phyloP scores from a whole-genome alignment of 92 coral and sea anemone genomes.

The Diadumene lineata region DNA sequence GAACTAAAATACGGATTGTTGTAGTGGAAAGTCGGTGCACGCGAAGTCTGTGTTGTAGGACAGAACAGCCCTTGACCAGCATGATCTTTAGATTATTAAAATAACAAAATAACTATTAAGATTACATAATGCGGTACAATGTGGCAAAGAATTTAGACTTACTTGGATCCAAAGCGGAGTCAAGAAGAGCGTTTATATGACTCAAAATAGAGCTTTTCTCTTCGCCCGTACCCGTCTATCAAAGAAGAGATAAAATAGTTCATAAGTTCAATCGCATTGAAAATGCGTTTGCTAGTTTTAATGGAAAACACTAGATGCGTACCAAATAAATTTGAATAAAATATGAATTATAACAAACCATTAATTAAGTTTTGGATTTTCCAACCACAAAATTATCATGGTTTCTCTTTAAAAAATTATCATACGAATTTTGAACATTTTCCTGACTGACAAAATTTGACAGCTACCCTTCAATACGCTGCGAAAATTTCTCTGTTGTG shows the following conservation, averaged over 20 bases:
- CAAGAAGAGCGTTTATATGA: slow-evolving; percentile 81
- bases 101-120: not conserved
- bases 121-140: not conserved
- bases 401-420: not conserved
- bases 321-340: slow-evolving; percentile 19
- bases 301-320: slow-evolving; percentile 8
- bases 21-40: slow-evolving; percentile 33
- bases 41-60: slow-evolving; percentile 55
- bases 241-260: slow-evolving; percentile 12
- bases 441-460: slow-evolving; percentile 2
- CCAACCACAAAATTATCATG: slow-evolving; percentile 19
- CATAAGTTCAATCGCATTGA: not conserved
- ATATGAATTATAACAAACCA: slow-evolving; percentile 16
- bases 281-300: not conserved
- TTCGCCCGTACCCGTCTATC: slow-evolving; percentile 35
- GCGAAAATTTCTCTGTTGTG: slow-evolving; percentile 1
- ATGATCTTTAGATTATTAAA: slow-evolving; percentile 46
- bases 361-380: slow-evolving; percentile 7
- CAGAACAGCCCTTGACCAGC: slow-evolving; percentile 75
- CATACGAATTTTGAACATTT: not conserved
- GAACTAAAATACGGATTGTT: slow-evolving; percentile 25
- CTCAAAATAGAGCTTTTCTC: slow-evolving; percentile 64
- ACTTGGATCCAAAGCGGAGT: slow-evolving; percentile 89
- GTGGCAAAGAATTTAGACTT: slow-evolving; percentile 31
- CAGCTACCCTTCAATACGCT: slow-evolving; percentile 6